Conservation (phyloP, 2,797 vertebrate species). For the Lacerta viridis region DNA sequence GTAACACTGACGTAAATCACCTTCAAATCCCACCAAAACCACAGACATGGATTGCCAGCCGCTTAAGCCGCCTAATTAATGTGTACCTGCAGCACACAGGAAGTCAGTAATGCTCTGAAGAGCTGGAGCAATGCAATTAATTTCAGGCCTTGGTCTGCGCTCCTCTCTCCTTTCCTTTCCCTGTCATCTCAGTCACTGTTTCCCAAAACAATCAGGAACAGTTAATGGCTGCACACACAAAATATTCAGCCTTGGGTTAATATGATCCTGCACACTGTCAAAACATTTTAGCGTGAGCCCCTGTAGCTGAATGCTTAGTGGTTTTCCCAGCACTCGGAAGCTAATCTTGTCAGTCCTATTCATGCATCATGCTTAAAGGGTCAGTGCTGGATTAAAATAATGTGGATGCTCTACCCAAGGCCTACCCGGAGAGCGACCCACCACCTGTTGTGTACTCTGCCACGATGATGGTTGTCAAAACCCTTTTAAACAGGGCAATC, state of each 20-base stretch:
- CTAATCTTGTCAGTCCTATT: constrained; percentile 53
- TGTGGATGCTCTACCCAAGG: background rate
- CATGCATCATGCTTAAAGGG: constrained; percentile 43
- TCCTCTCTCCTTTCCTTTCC: constrained; percentile 41
- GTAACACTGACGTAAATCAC: constrained; percentile 48
- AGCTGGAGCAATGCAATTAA: constrained; percentile 39
- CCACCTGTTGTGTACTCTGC: too few species aligned
- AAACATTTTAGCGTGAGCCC: constrained; percentile 59
- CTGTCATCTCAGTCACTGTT: constrained; percentile 37
- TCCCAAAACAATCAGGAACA: constrained; percentile 43
- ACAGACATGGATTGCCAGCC: constrained; percentile 31
- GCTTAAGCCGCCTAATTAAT: constrained; percentile 15
- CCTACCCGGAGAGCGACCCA: background rate
- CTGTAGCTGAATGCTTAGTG: constrained; percentile 44
- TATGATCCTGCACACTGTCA: constrained; percentile 62
- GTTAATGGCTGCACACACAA: constrained; percentile 61
- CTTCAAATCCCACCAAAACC: constrained; percentile 56
- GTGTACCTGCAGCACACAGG: constrained; percentile 9
- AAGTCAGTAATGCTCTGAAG: constrained; percentile 42
- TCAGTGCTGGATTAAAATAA: background rate
- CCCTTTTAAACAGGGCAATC: background rate
- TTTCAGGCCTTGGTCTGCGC: constrained; percentile 46
- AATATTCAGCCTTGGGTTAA: constrained; percentile 60
- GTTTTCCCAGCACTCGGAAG: constrained; percentile 42
- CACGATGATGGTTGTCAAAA: too few species aligned